Evolutionary conservation across 2,888 invertebrate species (phyloP).

Genomic region (Atethmia centrago): DNA sequence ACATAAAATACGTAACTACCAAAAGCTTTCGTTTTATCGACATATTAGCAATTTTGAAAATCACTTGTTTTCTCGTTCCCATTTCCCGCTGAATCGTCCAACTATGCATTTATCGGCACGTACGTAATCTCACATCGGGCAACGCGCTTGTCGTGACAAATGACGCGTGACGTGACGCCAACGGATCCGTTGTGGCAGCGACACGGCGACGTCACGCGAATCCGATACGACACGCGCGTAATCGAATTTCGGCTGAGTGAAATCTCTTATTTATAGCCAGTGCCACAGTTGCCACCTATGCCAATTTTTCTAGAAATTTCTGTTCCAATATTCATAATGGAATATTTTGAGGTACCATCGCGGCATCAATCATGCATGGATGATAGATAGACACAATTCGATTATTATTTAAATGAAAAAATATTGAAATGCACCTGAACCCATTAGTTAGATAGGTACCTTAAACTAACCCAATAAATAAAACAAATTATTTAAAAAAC

Average conservation of each 20-base stretch:
- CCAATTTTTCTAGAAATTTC: conserved; percentile 32
- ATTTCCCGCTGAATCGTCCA: conserved; percentile 20
- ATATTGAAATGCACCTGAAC: conserved; percentile 30
- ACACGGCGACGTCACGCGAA: conserved; percentile 61
- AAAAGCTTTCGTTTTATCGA: conserved; percentile 17
- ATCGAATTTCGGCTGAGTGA: conserved; percentile 70
- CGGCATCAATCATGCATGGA: conserved; percentile 39
- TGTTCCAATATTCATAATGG: conserved; percentile 36
- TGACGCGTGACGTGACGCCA: conserved; percentile 65
- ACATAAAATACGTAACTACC: not conserved
- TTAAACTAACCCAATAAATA: not conserved
- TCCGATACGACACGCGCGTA: conserved; percentile 71
- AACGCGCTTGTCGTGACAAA: conserved; percentile 66
- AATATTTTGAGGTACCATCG: not conserved
- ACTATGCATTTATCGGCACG: conserved; percentile 54
- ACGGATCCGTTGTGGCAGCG: conserved; percentile 65
- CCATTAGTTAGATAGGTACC: not conserved
- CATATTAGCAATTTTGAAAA: conserved; percentile 23
- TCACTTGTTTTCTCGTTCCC: not conserved
- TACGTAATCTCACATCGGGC: conserved; percentile 54
- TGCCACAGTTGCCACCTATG: conserved; percentile 36
- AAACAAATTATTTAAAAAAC: no score
- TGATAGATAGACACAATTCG: conserved; percentile 24
- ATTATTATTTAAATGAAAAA: conserved; percentile 34
- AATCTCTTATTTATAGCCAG: conserved; percentile 68